Conservation (phyloP, 2,888 invertebrate genomes). For the Chrysolina oricalcia region DNA sequence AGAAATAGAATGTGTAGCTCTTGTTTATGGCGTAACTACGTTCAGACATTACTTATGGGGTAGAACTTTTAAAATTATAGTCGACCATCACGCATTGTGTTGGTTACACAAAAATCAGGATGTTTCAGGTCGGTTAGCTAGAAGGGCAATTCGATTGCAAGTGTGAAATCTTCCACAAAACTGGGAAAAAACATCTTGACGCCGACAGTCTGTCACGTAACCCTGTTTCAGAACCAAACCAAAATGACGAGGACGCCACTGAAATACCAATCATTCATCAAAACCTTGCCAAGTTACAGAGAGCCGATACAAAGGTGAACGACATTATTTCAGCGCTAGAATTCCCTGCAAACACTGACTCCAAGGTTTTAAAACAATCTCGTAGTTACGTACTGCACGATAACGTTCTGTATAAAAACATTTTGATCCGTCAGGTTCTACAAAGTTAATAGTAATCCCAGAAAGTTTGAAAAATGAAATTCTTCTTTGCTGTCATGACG, state of each 20-base stretch:
- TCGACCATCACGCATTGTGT: neutral
- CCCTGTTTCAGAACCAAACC: neutral
- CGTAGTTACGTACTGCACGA: neutral
- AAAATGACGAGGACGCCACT: neutral
- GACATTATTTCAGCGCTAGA: neutral
- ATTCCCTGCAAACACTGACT: neutral
- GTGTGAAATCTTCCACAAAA: slow-evolving; percentile 5
- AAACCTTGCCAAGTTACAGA: neutral
- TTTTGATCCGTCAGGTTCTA: neutral
- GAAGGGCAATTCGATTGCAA: slow-evolving; percentile 1
- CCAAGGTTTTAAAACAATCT: neutral
- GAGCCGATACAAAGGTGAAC: neutral
- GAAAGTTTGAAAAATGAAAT: neutral
- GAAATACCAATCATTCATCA: neutral
- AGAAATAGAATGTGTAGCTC: neutral
- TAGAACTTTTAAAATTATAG: neutral
- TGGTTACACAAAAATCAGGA: neutral
- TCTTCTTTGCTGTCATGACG: neutral
- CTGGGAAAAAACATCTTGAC: slow-evolving; percentile 7
- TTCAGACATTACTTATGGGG: neutral
- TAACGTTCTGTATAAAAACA: neutral
- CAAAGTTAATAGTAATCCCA: neutral
- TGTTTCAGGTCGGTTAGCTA: neutral
- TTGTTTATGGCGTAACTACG: neutral
- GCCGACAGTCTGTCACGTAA: neutral